These are phyloP conservation scores for Coluber constrictor DNA, from an alignment of 2,797 vertebrate species.

Conservation along the genomic window DNA sequence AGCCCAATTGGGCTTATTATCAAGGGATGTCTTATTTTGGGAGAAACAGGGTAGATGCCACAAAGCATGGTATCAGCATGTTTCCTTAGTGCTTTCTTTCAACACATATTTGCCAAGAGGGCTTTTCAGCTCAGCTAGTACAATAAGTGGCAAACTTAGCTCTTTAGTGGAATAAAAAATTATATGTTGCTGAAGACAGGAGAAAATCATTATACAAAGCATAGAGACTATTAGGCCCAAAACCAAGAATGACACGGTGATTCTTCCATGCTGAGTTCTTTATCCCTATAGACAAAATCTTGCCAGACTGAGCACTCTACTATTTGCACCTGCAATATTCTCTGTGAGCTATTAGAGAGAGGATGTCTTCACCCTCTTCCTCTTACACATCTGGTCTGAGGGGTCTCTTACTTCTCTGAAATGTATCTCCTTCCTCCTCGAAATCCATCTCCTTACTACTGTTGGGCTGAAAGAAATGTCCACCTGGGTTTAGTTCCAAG, in stretches of 20 bases:
- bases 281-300: not conserved
- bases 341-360: not conserved
- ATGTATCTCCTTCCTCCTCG: not conserved
- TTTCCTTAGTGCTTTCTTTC: not conserved
- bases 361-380: not conserved
- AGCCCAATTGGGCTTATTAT: too few species aligned
- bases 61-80: not conserved
- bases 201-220: not conserved
- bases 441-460: not conserved
- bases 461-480: too few species aligned
- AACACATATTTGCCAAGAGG: not conserved
- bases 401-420: not conserved
- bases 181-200: not conserved
- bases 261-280: not conserved
- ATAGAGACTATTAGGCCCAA: not conserved
- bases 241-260: not conserved
- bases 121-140: not conserved
- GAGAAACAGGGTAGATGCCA: not conserved
- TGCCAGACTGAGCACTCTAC: not conserved
- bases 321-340: not conserved
- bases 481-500: too few species aligned
- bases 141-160: not conserved
- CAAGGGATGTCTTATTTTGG: too few species aligned
- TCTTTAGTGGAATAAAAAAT: not conserved
- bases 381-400: not conserved